phyloP scores from a whole-genome alignment of 2,113 vertebrate species.

The Mormyrus iriodes region DNA sequence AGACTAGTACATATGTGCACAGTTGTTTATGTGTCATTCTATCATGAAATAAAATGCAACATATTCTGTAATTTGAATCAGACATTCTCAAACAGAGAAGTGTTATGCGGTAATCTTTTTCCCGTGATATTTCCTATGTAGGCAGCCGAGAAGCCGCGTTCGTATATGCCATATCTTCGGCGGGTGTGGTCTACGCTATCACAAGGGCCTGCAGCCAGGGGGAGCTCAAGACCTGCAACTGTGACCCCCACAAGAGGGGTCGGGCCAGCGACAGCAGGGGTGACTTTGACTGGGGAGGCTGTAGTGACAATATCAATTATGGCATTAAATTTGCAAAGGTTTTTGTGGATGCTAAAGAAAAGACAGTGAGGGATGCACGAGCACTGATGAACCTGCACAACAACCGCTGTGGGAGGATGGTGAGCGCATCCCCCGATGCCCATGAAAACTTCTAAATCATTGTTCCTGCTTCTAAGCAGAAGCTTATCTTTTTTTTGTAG shows the following conservation, averaged over 20 bases:
- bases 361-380: constrained; percentile 86
- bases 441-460: neutral
- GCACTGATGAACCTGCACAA: constrained; percentile 97
- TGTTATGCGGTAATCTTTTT: neutral
- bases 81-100: neutral
- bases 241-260: constrained; percentile 85
- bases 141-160: constrained; percentile 95
- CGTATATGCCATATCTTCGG: constrained; percentile 93
- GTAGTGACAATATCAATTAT: constrained; percentile 95
- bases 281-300: constrained; percentile 96
- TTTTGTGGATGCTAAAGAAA: constrained; percentile 94
- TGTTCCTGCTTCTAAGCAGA: neutral
- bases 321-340: constrained; percentile 90
- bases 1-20: neutral
- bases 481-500: neutral
- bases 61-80: neutral
- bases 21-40: neutral
- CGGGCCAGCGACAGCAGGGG: constrained; percentile 74
- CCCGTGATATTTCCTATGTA: constrained; percentile 36
- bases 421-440: constrained; percentile 52
- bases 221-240: constrained; percentile 84
- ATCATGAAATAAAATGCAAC: neutral
- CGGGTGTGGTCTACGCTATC: constrained; percentile 90
- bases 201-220: constrained; percentile 93
- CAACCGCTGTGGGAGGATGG: constrained; percentile 91